phyloP scores from a whole-genome alignment of 2,888 invertebrate species.

The Ceramica pisi region DNA sequence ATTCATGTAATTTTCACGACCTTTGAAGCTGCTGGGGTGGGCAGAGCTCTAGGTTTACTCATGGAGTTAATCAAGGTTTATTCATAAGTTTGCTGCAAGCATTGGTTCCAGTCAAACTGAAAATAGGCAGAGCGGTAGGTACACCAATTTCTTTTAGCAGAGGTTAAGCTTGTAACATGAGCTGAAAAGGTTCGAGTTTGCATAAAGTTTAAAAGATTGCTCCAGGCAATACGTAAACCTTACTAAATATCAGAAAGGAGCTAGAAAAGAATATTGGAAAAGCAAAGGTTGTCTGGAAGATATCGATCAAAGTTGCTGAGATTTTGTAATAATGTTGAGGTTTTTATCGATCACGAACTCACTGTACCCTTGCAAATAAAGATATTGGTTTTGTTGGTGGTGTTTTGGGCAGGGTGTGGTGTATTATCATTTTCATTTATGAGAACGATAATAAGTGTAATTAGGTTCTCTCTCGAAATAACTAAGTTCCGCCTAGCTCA shows the following conservation, averaged over 20 bases:
- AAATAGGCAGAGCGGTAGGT: background rate
- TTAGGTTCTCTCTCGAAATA: too few relatives aligned
- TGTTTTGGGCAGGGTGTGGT: too few relatives aligned
- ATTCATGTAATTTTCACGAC: conserved; percentile 43
- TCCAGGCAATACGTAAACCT: background rate
- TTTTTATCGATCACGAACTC: too few relatives aligned
- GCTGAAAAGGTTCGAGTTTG: background rate
- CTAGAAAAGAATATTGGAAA: background rate
- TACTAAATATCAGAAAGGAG: background rate
- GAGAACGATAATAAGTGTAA: too few relatives aligned
- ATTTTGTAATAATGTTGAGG: background rate
- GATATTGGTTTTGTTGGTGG: too few relatives aligned
- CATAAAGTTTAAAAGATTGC: conserved; percentile 2
- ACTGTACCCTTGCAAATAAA: too few relatives aligned
- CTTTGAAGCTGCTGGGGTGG: conserved; percentile 1
- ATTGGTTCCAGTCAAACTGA: background rate
- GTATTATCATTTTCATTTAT: too few relatives aligned
- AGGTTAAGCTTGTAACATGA: too few relatives aligned
- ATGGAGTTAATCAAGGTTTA: background rate
- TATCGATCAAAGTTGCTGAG: background rate
- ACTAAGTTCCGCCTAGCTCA: too few relatives aligned
- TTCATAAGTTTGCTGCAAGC: background rate
- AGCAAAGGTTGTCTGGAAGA: background rate
- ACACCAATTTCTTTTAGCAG: too few relatives aligned
- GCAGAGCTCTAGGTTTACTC: conserved; percentile 3